Evolutionary conservation across 1,140 invertebrate species (phyloP).

Genomic region (Chlorops oryzae): DNA sequence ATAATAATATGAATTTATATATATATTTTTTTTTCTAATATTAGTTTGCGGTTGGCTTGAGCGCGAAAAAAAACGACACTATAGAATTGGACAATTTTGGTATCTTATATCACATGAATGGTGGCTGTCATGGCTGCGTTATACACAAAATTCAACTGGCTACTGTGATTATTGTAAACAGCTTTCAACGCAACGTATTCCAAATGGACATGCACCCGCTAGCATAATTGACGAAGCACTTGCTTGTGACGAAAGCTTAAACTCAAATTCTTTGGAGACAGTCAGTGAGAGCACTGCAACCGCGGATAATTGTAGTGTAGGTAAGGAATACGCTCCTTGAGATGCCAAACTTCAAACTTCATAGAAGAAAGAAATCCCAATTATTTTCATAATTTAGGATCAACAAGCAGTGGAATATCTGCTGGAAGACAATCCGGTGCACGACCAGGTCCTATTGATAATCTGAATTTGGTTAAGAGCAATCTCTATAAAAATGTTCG

Average conservation of each 20-base stretch:
- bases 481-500: constrained; percentile 56
- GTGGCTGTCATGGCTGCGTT: constrained; percentile 74
- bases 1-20: background rate
- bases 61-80: constrained; percentile 66
- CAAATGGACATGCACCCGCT: no score
- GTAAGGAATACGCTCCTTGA: constrained; percentile 1
- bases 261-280: constrained; percentile 54
- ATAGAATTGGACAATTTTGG: constrained; percentile 76
- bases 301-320: constrained; percentile 49
- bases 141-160: constrained; percentile 52
- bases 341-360: background rate
- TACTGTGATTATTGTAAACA: constrained; percentile 44
- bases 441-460: constrained; percentile 72
- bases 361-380: background rate
- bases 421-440: constrained; percentile 41
- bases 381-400: constrained; percentile 32
- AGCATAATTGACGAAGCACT: constrained; percentile 53
- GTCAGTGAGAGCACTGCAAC: constrained; percentile 54
- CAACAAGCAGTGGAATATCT: constrained; percentile 56
- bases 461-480: constrained; percentile 59
- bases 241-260: constrained; percentile 60
- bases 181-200: constrained; percentile 20
- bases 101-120: constrained; percentile 76
- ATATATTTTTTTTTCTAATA: constrained; percentile 14
- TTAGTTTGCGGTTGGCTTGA: constrained; percentile 70